Base-by-base conservation (phyloP, 2,888 invertebrate species). In the Chromoteleia sp. region DNA sequence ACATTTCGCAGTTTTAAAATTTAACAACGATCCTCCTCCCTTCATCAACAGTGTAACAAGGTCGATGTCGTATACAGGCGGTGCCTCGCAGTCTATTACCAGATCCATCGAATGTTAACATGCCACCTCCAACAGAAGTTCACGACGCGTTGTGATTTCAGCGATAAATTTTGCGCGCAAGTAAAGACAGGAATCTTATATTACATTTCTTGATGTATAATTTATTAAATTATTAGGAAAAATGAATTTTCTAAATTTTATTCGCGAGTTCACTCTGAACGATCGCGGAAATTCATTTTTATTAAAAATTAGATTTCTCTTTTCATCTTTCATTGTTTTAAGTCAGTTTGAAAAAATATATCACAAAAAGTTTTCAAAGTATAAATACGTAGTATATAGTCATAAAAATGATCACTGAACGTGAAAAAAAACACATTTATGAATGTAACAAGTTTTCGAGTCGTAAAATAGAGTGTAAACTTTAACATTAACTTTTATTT, bases 41-140 rank as follows among this genome's bases (percentile, higher is more conserved):
- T 74, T 67, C 79, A 74, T 68, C 61, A 74, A 48, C 65, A 65
- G 6, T 52, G 36, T 70, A 70, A 75, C 70, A 65, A 67, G 48
- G 59, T 54, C 48, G 54, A 59, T 59, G 75, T 70, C 75, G 52
- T 61, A 65, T 70, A 75, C 80, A 71, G 70, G 52, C 68, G 70
- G 59, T 68, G 63, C 70, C 58, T 70, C 58, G 52, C 70, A 65
- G 75, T 81, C 71, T 81, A 81, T 75, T 81, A 81, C 70, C 45
- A 59, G 65, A 81, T 81, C 65, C 75, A 81, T 75, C 80, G 70
- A 81, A 81, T 81, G 80, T 81, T 80, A 80, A 80, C 75, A 80
- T 63, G 80, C 75, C 80, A 54, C 80, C 80, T 80, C 50, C 59
- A 80, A 80, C 80, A 75, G 68, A 75, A 65, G 75, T 80, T 75